Evolutionary conservation across 2,797 vertebrate genomes (phyloP).

Genomic region (Taeniopygia guttata): DNA sequence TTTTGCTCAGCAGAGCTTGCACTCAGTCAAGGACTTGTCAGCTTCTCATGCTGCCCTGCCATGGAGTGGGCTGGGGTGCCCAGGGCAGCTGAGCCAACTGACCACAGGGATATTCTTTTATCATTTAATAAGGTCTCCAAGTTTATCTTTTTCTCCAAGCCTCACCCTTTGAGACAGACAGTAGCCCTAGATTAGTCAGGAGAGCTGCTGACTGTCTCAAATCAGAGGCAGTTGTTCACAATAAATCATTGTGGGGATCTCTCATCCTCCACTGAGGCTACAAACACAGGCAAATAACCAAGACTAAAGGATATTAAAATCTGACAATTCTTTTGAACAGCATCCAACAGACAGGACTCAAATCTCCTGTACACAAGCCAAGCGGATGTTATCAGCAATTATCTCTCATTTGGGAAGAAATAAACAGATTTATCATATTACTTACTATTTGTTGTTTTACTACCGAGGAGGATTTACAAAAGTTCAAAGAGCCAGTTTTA

Average conservation of each 20-base stretch:
- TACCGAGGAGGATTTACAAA: background rate
- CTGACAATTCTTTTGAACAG: background rate
- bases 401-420: background rate
- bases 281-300: background rate
- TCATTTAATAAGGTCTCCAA: background rate
- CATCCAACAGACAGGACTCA: background rate
- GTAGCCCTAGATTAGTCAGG: background rate
- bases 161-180: background rate
- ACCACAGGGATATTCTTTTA: background rate
- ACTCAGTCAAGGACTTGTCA: background rate
- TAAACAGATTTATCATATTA: background rate
- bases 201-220: background rate
- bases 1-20: background rate
- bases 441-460: background rate
- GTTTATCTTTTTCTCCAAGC: background rate
- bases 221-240: background rate
- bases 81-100: background rate
- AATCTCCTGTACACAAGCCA: background rate
- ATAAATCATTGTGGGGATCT: background rate
- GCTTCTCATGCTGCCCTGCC: background rate
- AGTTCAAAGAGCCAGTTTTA: background rate
- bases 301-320: background rate
- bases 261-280: background rate
- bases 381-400: background rate
- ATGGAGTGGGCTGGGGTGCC: no score